These are phyloP conservation scores for Caligus rogercresseyi DNA, from an alignment of 1,140 invertebrate species.

Conservation along the genomic window DNA sequence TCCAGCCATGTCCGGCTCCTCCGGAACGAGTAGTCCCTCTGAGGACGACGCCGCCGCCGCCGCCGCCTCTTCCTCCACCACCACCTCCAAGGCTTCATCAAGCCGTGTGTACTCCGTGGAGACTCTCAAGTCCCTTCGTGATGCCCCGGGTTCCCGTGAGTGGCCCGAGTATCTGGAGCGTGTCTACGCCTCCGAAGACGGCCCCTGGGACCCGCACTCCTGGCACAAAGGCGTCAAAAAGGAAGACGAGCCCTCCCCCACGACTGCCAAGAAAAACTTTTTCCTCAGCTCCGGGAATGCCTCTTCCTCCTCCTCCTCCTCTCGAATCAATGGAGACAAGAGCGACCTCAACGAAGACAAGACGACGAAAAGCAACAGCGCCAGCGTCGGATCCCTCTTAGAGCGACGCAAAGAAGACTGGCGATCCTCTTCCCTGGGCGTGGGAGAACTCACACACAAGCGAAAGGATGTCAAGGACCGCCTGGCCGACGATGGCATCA, in stretches of 20 bases:
- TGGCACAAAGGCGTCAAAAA: not conserved
- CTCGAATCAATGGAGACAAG: not conserved
- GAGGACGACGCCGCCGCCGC: too few relatives aligned
- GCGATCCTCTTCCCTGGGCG: not conserved
- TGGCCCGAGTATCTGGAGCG: slow-evolving; percentile 10
- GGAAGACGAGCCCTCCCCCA: not conserved
- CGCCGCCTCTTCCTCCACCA: too few relatives aligned
- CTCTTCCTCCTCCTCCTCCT: not conserved
- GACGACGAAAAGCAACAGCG: too few relatives aligned
- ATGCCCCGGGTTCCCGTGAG: not conserved
- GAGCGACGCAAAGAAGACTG: too few relatives aligned
- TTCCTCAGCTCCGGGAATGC: not conserved
- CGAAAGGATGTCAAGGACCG: slow-evolving; percentile 34
- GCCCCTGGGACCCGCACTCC: slow-evolving; percentile 10
- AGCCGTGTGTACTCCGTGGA: slow-evolving; percentile 4
- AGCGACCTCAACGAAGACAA: not conserved
- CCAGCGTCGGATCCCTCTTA: too few relatives aligned
- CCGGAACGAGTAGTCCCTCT: too few relatives aligned
- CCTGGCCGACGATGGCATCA: slow-evolving; percentile 51
- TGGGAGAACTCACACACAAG: not conserved
- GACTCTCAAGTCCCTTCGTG: not conserved
- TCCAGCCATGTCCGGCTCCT: too few relatives aligned
- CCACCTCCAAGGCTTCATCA: too few relatives aligned
- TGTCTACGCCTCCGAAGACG: not conserved
- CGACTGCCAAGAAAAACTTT: not conserved